phyloP scores from a whole-genome alignment of 1,140 invertebrate species.

The Mya arenaria region DNA sequence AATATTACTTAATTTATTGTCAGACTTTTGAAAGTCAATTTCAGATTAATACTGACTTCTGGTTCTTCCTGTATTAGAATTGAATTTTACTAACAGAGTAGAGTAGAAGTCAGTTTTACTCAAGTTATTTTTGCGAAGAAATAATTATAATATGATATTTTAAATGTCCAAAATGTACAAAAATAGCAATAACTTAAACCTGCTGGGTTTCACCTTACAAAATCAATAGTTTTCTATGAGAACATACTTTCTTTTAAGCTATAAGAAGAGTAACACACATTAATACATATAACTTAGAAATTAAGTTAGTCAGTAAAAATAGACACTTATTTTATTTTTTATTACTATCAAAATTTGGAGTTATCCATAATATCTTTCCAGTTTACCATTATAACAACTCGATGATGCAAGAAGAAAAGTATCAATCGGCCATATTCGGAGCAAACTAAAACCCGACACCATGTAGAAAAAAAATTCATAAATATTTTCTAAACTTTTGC shows the following conservation, averaged over 20 bases:
- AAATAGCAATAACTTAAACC: not conserved
- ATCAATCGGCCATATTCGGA: too few relatives aligned
- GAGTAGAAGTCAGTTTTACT: not conserved
- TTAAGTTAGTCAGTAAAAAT: conserved; percentile 19
- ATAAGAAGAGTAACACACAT: not conserved
- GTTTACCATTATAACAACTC: not conserved
- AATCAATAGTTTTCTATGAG: conserved; percentile 8
- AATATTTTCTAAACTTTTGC: too few relatives aligned
- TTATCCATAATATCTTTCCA: not conserved
- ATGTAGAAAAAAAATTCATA: too few relatives aligned
- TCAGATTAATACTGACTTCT: conserved; percentile 5
- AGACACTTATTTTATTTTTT: conserved; percentile 17
- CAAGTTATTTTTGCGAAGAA: not conserved
- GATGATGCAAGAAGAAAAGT: too few relatives aligned
- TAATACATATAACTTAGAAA: too few relatives aligned
- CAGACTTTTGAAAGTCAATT: conserved; percentile 16
- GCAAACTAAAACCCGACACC: too few relatives aligned
- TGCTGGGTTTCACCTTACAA: conserved; percentile 1
- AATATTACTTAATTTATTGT: not conserved
- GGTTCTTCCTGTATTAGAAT: not conserved
- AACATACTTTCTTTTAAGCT: not conserved
- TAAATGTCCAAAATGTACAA: conserved; percentile 6
- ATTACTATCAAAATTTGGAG: not conserved
- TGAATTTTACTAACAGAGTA: not conserved
- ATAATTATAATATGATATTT: not conserved